A percentile compares a stretch with the other conserved stretches of the same genome.
Evolutionary conservation across 2,113 vertebrate genomes (phyloP).

Genomic region (Scortum barcoo): DNA sequence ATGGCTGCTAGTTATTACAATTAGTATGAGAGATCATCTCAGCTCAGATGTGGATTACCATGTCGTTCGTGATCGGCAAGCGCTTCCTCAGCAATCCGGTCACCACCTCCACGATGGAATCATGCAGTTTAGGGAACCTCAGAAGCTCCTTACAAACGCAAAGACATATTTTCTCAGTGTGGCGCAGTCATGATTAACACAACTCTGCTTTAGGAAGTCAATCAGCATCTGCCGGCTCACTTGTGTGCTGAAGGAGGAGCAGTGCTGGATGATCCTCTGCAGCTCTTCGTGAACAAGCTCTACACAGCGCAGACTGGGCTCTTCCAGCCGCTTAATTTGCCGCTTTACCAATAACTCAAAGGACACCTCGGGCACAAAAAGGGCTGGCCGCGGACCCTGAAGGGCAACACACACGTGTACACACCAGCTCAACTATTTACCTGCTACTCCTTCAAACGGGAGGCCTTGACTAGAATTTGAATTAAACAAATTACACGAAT

Average conservation of each 20-base stretch:
- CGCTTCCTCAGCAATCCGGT: conserved; percentile 87
- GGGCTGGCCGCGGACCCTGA: conserved; percentile 86
- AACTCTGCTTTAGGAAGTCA: neutral
- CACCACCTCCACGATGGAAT: conserved; percentile 89
- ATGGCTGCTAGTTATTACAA: conserved; percentile 15
- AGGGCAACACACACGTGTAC: neutral
- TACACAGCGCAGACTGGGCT: conserved; percentile 87
- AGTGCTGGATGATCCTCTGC: conserved; percentile 89
- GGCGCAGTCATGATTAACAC: conserved; percentile 1
- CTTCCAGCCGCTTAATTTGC: conserved; percentile 88
- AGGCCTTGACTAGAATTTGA: conserved; percentile 27
- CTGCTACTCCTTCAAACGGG: conserved; percentile 9
- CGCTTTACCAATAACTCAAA: conserved; percentile 88
- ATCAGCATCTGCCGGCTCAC: conserved; percentile 56
- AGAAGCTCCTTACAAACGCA: conserved; percentile 84
- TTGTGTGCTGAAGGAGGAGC: conserved; percentile 86
- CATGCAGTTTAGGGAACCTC: conserved; percentile 88
- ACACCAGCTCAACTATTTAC: conserved; percentile 13
- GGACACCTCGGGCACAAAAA: conserved; percentile 88
- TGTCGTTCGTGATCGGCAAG: conserved; percentile 88
- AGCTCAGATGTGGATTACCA: conserved; percentile 77
- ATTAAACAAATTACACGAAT: conserved; percentile 15
- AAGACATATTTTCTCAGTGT: conserved; percentile 8
- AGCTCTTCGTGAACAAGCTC: conserved; percentile 89
- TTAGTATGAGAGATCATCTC: conserved; percentile 26